A percentile compares a stretch with the other conserved stretches of the same genome.
These are phyloP conservation scores for Etheostoma cragini DNA, from an alignment of 2,113 vertebrate genomes.

Conservation along the genomic window DNA sequence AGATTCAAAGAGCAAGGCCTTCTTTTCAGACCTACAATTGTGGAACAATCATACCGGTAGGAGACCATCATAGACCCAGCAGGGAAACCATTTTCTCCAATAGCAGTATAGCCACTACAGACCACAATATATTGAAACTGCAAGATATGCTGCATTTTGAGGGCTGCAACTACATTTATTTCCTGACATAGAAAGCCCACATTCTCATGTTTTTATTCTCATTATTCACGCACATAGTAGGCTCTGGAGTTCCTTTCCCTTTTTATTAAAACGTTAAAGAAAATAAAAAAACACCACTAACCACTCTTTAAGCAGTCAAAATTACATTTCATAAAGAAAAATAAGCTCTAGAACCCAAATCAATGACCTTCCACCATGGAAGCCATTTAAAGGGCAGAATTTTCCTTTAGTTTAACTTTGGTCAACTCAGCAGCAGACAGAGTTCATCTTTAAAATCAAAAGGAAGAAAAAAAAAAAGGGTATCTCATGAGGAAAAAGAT, in stretches of 20 bases:
- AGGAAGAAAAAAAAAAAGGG: not conserved
- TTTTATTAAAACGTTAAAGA: not conserved
- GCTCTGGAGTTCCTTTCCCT: not conserved
- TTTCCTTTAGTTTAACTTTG: not conserved
- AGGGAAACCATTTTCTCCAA: constrained; percentile 19
- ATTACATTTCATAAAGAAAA: not conserved
- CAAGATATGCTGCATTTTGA: not conserved
- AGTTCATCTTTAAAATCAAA: too few species aligned
- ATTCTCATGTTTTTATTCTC: not conserved
- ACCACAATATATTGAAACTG: not conserved
- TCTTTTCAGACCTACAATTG: constrained; percentile 14
- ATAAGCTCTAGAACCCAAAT: not conserved
- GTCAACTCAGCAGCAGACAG: not conserved
- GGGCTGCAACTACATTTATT: not conserved
- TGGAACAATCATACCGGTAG: not conserved
- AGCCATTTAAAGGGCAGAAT: not conserved
- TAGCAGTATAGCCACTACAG: not conserved
- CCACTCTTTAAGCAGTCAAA: not conserved
- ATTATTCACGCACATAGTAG: not conserved
- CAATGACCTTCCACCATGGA: not conserved
- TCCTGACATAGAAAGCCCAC: not conserved
- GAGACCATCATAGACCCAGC: not conserved
- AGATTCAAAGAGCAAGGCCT: constrained; percentile 3
- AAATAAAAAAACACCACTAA: not conserved
- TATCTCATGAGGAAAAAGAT: not conserved